Percentiles rank a stretch among this genome's conserved stretches.
These are phyloP conservation scores for Labrus mixtus DNA, from an alignment of 2,113 vertebrate species.

Conservation along the genomic window DNA sequence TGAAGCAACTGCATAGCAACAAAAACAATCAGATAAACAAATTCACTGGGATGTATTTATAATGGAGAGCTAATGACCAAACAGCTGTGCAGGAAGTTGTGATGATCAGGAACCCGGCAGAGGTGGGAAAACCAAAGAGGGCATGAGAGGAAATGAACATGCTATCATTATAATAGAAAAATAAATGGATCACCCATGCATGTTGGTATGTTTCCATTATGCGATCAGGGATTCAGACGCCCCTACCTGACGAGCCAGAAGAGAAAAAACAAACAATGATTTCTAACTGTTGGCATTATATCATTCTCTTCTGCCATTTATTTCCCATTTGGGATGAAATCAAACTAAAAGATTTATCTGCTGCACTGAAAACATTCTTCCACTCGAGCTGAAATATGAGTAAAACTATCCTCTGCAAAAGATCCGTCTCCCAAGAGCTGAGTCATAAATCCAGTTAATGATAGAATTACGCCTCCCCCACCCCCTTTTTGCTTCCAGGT, in stretches of 20 bases:
- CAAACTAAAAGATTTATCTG: neutral
- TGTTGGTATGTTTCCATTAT: neutral
- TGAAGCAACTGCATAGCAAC: neutral
- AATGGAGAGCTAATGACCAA: slow-evolving; percentile 1
- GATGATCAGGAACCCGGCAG: neutral
- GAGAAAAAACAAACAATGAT: neutral
- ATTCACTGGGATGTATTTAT: neutral
- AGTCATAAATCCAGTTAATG: neutral
- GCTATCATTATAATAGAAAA: too few species aligned
- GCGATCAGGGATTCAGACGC: neutral
- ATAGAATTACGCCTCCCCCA: neutral
- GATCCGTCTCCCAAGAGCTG: neutral
- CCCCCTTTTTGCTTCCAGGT: neutral
- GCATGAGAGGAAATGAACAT: too few species aligned
- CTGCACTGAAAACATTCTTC: neutral
- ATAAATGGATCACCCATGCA: neutral
- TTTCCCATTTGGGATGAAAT: neutral
- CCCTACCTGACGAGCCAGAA: neutral
- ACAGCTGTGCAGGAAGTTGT: neutral
- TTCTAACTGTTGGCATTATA: neutral
- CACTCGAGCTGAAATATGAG: neutral
- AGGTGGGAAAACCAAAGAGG: neutral
- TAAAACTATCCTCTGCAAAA: neutral
- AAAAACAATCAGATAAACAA: slow-evolving; percentile 1
- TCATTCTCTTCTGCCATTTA: neutral